Percentiles rank a stretch among this genome's conserved stretches.
These are phyloP conservation scores for Ophioninae sp. DNA, from an alignment of 2,888 invertebrate species.

Conservation along the genomic window DNA sequence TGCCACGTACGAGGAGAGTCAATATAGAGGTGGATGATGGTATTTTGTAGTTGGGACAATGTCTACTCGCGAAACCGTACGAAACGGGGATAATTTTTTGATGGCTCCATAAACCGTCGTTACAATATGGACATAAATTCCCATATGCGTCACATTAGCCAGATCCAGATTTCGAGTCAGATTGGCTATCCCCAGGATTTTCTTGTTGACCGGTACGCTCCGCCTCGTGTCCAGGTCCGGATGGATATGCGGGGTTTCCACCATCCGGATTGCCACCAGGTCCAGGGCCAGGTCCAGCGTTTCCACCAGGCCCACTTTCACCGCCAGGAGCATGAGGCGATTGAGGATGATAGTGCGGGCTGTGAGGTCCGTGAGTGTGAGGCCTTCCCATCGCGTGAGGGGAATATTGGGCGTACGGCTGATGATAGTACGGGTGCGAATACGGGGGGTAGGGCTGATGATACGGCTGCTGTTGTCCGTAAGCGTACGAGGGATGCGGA, in stretches of 20 bases:
- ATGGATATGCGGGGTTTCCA: conserved; percentile 72
- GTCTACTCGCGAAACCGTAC: too few relatives aligned
- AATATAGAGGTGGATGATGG: background rate
- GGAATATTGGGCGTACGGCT: conserved; percentile 83
- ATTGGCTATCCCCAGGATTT: conserved; percentile 74
- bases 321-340: conserved; percentile 77
- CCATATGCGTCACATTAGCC: conserved; percentile 66
- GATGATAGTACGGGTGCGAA: conserved; percentile 82
- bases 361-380: conserved; percentile 80
- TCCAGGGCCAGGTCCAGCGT: conserved; percentile 69
- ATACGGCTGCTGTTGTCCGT: conserved; percentile 81
- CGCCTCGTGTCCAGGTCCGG: conserved; percentile 73
- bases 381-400: conserved; percentile 82
- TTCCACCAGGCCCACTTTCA: conserved; percentile 71
- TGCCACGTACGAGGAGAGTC: background rate
- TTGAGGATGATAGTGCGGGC: conserved; percentile 78
- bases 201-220: conserved; percentile 75
- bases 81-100: too few relatives aligned
- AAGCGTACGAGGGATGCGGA: conserved; percentile 82
- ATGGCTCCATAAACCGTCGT: too few relatives aligned
- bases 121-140: too few relatives aligned
- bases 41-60: background rate
- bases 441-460: conserved; percentile 82
- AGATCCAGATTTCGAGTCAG: conserved; percentile 76
- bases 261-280: conserved; percentile 66